phyloP scores from a whole-genome alignment of 2,888 invertebrate species.

The Xylocampa areola region DNA sequence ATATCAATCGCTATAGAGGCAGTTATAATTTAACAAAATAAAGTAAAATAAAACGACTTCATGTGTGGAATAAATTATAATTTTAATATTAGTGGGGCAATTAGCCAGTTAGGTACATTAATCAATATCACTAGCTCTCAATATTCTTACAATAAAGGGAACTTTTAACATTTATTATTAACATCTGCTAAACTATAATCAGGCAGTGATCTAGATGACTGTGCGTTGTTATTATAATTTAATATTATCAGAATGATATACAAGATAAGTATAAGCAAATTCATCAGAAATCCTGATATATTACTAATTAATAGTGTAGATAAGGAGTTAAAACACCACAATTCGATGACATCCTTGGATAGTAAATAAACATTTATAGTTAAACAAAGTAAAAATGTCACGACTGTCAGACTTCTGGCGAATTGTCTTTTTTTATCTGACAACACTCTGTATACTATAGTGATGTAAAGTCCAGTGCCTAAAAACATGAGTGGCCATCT shows the following conservation, averaged over 20 bases:
- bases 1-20: too few relatives aligned
- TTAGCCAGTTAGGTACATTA: neutral
- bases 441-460: slow-evolving; percentile 74
- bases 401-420: slow-evolving; percentile 77
- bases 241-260: slow-evolving; percentile 75
- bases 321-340: slow-evolving; percentile 74
- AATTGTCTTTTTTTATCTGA: slow-evolving; percentile 79
- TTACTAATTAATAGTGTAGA: slow-evolving; percentile 70
- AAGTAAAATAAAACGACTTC: slow-evolving; percentile 27
- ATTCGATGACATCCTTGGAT: slow-evolving; percentile 75
- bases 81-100: slow-evolving; percentile 6
- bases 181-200: slow-evolving; percentile 66
- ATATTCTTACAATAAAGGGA: slow-evolving; percentile 20
- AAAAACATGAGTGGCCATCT: slow-evolving; percentile 81
- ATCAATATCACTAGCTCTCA: slow-evolving; percentile 25
- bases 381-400: slow-evolving; percentile 81
- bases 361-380: slow-evolving; percentile 80
- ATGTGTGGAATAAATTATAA: slow-evolving; percentile 40
- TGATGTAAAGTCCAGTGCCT: slow-evolving; percentile 75
- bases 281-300: slow-evolving; percentile 75
- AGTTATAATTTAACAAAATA: too few relatives aligned
- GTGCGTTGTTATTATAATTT: slow-evolving; percentile 69
- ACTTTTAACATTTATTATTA: slow-evolving; percentile 41
- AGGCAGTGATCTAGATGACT: slow-evolving; percentile 66
- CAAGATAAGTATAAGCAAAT: slow-evolving; percentile 75